Evolutionary conservation across 2,888 invertebrate species (phyloP), one percentile per base, ranked within the genome.

Genomic region (Megastigmus dorsalis): DNA sequence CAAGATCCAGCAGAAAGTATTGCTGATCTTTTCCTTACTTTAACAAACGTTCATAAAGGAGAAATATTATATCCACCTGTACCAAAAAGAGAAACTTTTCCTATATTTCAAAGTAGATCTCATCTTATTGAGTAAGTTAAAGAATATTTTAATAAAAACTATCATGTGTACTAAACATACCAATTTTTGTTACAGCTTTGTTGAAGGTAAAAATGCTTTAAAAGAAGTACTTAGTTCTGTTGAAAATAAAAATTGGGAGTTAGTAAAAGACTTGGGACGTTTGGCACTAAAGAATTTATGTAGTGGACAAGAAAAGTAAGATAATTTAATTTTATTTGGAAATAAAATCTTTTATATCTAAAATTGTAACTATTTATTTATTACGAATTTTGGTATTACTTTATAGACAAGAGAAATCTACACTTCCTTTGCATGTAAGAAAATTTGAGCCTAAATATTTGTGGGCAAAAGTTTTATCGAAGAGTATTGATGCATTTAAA

Each of bases 391-490:
- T 15, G 10, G 5, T 48, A 50, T 73, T 74, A 78, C 63, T 9
- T 55, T 79, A 2, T 43, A 82, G 82, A n/a, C 15, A 76, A 3
- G 13, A 65, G 26, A 57, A 77, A 57, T 79, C 66, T 23, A 60
- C 0, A 0, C 60, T 87, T 28, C 88, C 88, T 13, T 50, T 67
- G 4, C 84, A 88, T 57, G 74, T 88, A 0, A 75, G 72, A 26
- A 80, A 77, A 20, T 88, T 84, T 69, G 77, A 78, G 15, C 80
- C 83, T 4, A 80, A 79, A 36, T 83, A 84, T 54, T 20, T 76
- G 0, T 87, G 86, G 86, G 69, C 81, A 0, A 88, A 87, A 81
- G 78, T 85, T 52, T 67, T 88, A n/a, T 82, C 78, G 48, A 79
- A 70, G n/a, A 84, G 82, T 28, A 63, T 88, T n/a, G 81, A 83